Evolutionary conservation across 2,113 vertebrate species (phyloP).

Genomic region (Mellivora capensis): DNA sequence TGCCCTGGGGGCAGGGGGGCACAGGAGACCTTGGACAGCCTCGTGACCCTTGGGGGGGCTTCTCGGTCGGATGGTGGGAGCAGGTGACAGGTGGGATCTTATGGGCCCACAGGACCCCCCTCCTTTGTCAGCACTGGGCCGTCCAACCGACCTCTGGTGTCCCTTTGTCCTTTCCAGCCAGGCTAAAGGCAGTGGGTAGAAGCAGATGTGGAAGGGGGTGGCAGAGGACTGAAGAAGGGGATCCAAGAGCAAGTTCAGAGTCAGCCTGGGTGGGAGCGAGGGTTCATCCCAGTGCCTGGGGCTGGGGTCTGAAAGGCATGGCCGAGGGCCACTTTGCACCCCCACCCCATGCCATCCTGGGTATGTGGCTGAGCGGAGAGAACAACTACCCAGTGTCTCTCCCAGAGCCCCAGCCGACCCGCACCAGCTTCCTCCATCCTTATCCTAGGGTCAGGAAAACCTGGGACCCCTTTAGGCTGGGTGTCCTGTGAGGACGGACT

Average conservation of each 20-base stretch:
- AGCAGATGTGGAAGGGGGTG: neutral
- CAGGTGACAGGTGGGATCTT: neutral
- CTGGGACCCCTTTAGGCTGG: neutral
- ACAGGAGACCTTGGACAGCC: neutral
- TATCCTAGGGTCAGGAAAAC: neutral
- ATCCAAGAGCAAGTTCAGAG: no score
- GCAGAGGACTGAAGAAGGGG: neutral
- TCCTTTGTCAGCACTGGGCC: neutral
- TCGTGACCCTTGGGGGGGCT: neutral
- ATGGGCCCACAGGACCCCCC: neutral
- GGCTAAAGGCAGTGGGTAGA: neutral
- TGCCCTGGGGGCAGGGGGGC: neutral
- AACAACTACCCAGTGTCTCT: neutral
- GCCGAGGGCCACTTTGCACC: neutral
- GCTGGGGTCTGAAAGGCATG: neutral
- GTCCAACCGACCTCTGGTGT: neutral
- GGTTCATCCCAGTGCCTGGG: neutral
- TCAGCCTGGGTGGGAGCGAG: neutral
- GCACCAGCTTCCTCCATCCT: neutral
- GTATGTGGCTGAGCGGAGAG: neutral
- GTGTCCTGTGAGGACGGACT: neutral
- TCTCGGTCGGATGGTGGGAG: neutral
- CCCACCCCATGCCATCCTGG: neutral
- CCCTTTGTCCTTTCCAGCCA: neutral
- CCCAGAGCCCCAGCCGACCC: neutral